Conservation (phyloP, 1,140 invertebrate genomes). For the Drosophila sproati region DNA sequence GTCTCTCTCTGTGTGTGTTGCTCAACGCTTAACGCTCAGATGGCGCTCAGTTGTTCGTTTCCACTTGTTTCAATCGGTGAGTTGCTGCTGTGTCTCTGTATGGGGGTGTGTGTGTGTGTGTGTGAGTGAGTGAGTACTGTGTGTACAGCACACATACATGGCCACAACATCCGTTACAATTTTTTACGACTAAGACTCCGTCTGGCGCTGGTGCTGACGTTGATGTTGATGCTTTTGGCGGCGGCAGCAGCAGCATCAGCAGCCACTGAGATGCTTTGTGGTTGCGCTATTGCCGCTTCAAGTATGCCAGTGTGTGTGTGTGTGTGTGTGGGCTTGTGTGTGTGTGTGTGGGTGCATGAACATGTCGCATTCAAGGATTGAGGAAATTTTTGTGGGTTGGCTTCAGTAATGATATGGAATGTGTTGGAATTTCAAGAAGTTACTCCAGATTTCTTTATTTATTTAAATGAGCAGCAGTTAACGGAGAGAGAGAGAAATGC, state of each 20-base stretch:
- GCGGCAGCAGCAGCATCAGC: constrained; percentile 31
- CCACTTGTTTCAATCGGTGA: constrained; percentile 67
- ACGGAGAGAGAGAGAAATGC: constrained; percentile 42
- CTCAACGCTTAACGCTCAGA: background rate
- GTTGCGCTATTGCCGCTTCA: constrained; percentile 40
- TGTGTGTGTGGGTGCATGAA: constrained; percentile 36
- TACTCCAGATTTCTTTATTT: constrained; percentile 84
- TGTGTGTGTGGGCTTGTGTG: constrained; percentile 21
- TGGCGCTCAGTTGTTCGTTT: constrained; percentile 58
- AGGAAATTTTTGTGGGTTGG: constrained; percentile 81
- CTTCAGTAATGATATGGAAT: constrained; percentile 83
- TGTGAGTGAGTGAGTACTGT: constrained; percentile 19
- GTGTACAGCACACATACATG: constrained; percentile 54
- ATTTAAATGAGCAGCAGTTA: constrained; percentile 80
- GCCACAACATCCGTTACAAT: constrained; percentile 81
- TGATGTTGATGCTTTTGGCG: constrained; percentile 68
- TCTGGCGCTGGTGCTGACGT: constrained; percentile 58
- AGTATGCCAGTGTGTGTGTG: constrained; percentile 23
- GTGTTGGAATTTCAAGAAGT: constrained; percentile 84
- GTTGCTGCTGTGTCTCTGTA: no score
- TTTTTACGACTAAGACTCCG: constrained; percentile 73
- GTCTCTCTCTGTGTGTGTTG: background rate
- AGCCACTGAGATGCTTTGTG: constrained; percentile 58
- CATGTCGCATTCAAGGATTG: constrained; percentile 79
- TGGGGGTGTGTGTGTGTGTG: background rate